Conservation (phyloP, 2,888 invertebrate species). For the Hololepta plana region DNA sequence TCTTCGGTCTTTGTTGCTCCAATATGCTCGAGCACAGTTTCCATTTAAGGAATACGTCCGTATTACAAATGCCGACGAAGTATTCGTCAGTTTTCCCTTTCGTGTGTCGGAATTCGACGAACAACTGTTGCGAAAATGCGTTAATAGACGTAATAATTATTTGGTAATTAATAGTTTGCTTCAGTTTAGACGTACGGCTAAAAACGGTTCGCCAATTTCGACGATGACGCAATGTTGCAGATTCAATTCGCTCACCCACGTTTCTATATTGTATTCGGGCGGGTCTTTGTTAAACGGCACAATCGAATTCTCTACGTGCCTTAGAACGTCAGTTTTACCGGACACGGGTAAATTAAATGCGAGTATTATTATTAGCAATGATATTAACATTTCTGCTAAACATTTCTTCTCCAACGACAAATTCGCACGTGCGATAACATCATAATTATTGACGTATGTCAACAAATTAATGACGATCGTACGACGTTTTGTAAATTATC, state of each 20-base stretch:
- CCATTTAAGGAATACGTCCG: conserved; percentile 24
- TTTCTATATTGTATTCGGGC: conserved; percentile 21
- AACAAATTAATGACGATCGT: too few species aligned
- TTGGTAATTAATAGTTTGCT: conserved; percentile 3
- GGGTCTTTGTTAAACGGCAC: conserved; percentile 14
- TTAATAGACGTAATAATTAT: conserved; percentile 1
- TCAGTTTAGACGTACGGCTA: conserved; percentile 20
- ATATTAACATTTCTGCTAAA: too few species aligned
- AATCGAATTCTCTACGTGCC: conserved; percentile 14
- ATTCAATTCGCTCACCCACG: conserved; percentile 24
- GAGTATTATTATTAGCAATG: too few species aligned
- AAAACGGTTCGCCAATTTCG: conserved; percentile 28
- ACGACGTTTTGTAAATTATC: too few species aligned
- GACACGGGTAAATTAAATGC: too few species aligned
- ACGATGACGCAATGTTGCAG: conserved; percentile 29
- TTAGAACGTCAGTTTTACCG: too few species aligned
- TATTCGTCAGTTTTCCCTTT: conserved; percentile 17
- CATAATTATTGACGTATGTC: too few species aligned
- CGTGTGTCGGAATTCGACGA: conserved; percentile 17
- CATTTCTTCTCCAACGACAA: too few species aligned
- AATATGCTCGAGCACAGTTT: conserved; percentile 23
- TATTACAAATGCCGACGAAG: conserved; percentile 27
- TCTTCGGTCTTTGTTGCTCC: conserved; percentile 15
- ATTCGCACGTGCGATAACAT: too few species aligned
- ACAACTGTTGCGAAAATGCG: conserved; percentile 15